Conservation (phyloP, 2,888 invertebrate genomes). For the Drosophila phalerata region DNA sequence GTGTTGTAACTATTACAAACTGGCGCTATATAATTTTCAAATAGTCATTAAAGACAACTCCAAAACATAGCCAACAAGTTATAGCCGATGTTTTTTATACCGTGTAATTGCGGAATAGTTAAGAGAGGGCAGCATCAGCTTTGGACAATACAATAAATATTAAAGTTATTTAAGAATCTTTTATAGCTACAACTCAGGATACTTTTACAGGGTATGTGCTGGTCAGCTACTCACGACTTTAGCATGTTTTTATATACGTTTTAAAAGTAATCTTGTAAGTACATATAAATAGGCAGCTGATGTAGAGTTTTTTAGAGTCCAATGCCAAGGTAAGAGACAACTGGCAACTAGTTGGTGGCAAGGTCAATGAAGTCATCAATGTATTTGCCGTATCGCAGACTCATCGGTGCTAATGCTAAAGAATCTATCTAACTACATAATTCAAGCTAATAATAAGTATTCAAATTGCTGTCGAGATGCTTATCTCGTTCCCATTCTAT, state of each 20-base stretch:
- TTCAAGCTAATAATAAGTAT: conserved; percentile 50
- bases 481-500: conserved; percentile 56
- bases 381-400: conserved; percentile 25
- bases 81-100: conserved; percentile 12
- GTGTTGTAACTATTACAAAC: conserved; percentile 56
- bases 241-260: conserved; percentile 15
- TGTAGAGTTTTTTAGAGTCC: conserved; percentile 28
- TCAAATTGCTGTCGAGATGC: conserved; percentile 52
- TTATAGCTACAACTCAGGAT: neutral
- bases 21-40: conserved; percentile 63
- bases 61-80: conserved; percentile 42
- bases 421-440: conserved; percentile 53
- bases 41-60: conserved; percentile 56
- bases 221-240: neutral
- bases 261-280: conserved; percentile 47
- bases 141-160: neutral
- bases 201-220: conserved; percentile 5
- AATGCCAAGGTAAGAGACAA: conserved; percentile 52
- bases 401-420: conserved; percentile 45
- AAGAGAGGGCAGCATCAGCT: neutral
- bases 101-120: neutral
- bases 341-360: conserved; percentile 22
- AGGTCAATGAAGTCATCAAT: conserved; percentile 56
- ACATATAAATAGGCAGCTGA: conserved; percentile 40
- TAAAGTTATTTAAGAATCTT: neutral